Conservation (phyloP, 2,888 invertebrate species). For the Incurvaria masculella region DNA sequence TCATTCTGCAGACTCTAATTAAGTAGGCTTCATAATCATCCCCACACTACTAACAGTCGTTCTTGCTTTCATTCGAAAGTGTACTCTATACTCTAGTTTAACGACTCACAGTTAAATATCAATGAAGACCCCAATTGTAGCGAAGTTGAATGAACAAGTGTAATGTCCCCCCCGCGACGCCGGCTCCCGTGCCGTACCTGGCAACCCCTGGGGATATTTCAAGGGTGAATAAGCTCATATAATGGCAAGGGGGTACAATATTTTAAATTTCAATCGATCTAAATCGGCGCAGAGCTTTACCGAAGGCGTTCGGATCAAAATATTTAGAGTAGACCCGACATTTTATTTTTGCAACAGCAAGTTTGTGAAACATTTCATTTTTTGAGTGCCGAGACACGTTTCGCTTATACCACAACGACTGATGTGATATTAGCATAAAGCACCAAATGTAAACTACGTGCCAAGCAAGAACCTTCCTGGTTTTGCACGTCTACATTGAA, state of each 20-base stretch:
- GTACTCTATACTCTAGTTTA: neutral
- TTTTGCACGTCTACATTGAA: too few species aligned
- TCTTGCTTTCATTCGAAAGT: neutral
- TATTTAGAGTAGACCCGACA: too few species aligned
- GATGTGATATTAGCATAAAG: too few species aligned
- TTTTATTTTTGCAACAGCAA: too few species aligned
- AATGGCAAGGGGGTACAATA: constrained; percentile 59
- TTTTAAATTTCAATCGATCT: constrained; percentile 57
- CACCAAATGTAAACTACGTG: too few species aligned
- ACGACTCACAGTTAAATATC: neutral
- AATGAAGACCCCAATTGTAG: neutral
- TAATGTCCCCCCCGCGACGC: constrained; percentile 58
- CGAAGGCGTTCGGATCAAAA: neutral
- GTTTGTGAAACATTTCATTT: too few species aligned
- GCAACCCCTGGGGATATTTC: constrained; percentile 56
- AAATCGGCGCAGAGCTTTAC: neutral
- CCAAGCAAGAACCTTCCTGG: too few species aligned
- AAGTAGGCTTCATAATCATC: constrained; percentile 53
- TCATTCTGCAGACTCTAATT: constrained; percentile 56
- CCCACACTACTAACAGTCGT: constrained; percentile 18
- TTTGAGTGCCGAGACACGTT: too few species aligned
- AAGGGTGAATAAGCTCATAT: constrained; percentile 58
- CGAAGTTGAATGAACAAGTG: constrained; percentile 34
- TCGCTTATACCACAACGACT: too few species aligned
- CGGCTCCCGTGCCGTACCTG: constrained; percentile 47